Evolutionary conservation across 2,797 vertebrate species (phyloP).

Genomic region (Sarcoramphus papa): DNA sequence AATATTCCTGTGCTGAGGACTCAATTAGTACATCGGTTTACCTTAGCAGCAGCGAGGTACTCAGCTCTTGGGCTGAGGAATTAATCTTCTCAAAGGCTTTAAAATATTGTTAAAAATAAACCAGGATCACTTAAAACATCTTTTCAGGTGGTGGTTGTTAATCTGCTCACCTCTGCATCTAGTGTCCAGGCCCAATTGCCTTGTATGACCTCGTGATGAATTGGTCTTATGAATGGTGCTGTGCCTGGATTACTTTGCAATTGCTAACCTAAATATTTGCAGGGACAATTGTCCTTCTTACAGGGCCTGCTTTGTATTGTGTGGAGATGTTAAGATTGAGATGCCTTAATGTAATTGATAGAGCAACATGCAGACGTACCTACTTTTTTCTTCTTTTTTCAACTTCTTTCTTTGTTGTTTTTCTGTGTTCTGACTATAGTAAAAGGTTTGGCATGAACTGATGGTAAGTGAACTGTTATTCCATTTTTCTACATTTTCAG

Average conservation of each 20-base stretch:
- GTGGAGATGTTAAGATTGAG: background rate
- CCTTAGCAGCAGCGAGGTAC: background rate
- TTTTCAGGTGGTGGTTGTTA: constrained; percentile 11
- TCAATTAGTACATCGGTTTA: background rate
- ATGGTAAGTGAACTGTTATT: background rate
- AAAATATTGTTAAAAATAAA: constrained; percentile 51
- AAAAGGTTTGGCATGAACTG: background rate
- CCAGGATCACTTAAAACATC: background rate
- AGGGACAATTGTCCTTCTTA: background rate
- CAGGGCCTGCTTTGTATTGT: background rate
- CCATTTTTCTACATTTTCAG: background rate
- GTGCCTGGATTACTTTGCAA: constrained; percentile 1
- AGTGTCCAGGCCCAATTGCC: background rate
- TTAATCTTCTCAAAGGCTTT: constrained; percentile 30
- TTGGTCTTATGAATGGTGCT: background rate
- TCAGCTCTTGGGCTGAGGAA: background rate
- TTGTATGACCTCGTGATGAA: constrained; percentile 1
- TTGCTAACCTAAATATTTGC: constrained; percentile 27
- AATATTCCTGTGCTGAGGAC: background rate
- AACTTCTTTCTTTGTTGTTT: background rate
- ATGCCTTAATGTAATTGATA: background rate
- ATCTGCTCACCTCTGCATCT: background rate
- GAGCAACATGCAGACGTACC: background rate
- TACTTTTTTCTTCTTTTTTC: background rate
- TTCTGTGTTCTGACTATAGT: background rate